A percentile compares a stretch with the other conserved stretches of the same genome.
Conservation (phyloP, 2,888 invertebrate species). For the Corythucha ciliata region DNA sequence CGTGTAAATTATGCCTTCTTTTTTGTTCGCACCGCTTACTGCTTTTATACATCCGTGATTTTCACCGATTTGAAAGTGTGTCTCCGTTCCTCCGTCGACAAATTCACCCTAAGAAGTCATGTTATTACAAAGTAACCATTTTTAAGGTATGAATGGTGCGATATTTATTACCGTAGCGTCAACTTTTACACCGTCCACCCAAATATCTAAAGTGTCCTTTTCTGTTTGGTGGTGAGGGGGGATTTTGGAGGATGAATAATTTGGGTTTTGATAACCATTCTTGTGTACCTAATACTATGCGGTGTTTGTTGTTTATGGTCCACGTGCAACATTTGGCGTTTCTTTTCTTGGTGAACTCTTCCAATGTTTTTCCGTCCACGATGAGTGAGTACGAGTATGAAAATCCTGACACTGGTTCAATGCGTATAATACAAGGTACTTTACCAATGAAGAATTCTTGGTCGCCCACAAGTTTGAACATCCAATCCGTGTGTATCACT, state of each 20-base stretch:
- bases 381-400: slow-evolving; percentile 71
- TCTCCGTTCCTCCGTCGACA: slow-evolving; percentile 75
- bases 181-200: slow-evolving; percentile 61
- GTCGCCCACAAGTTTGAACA: slow-evolving; percentile 83
- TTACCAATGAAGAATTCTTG: slow-evolving; percentile 63
- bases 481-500: slow-evolving; percentile 69
- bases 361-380: slow-evolving; percentile 71
- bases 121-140: slow-evolving; percentile 3
- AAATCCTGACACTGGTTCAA: slow-evolving; percentile 56
- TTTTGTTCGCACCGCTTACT: slow-evolving; percentile 48
- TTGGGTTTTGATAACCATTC: no score
- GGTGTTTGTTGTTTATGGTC: slow-evolving; percentile 52
- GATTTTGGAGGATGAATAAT: no score
- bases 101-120: slow-evolving; percentile 57
- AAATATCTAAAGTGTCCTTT: slow-evolving; percentile 64
- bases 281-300: slow-evolving; percentile 70
- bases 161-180: slow-evolving; percentile 58
- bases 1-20: slow-evolving; percentile 51
- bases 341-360: slow-evolving; percentile 72
- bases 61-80: slow-evolving; percentile 56
- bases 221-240: slow-evolving; percentile 47
- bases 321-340: slow-evolving; percentile 66
- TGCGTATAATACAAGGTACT: slow-evolving; percentile 46
- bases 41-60: slow-evolving; percentile 46
- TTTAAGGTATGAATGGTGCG: no score